phyloP scores from a whole-genome alignment of 2,113 vertebrate species.

The Columbina picui region DNA sequence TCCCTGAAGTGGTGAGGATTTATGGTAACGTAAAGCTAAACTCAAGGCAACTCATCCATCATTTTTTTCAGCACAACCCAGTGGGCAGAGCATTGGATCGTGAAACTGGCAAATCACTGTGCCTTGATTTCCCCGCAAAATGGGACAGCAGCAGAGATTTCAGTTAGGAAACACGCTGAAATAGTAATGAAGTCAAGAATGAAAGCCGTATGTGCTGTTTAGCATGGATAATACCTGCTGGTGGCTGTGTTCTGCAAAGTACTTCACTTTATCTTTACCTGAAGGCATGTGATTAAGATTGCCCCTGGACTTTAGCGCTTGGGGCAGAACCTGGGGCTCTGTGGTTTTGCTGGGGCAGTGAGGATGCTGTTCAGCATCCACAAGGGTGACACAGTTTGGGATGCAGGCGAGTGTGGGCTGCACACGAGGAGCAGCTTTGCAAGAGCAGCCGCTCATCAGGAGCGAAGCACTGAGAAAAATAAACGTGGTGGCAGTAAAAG shows the following conservation, averaged over 20 bases:
- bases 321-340: not conserved
- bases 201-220: not conserved
- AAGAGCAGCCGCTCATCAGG: not conserved
- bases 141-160: not conserved
- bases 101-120: not conserved
- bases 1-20: not conserved
- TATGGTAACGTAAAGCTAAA: not conserved
- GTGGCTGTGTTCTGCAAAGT: not conserved
- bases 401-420: not conserved
- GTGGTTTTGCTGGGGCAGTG: not conserved
- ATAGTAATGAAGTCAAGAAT: not conserved
- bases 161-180: not conserved
- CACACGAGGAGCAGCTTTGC: not conserved
- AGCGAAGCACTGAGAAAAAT: not conserved
- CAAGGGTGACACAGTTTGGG: not conserved
- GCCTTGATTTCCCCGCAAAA: slow-evolving; percentile 20
- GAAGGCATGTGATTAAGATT: not conserved
- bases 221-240: not conserved
- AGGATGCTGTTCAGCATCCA: not conserved
- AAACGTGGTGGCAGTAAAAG: not conserved
- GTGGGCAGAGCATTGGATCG: not conserved
- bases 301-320: not conserved
- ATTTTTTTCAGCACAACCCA: not conserved
- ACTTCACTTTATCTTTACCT: not conserved
- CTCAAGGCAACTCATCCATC: not conserved